Conservation (phyloP, 2,797 vertebrate genomes). For the Amazona ochrocephala region DNA sequence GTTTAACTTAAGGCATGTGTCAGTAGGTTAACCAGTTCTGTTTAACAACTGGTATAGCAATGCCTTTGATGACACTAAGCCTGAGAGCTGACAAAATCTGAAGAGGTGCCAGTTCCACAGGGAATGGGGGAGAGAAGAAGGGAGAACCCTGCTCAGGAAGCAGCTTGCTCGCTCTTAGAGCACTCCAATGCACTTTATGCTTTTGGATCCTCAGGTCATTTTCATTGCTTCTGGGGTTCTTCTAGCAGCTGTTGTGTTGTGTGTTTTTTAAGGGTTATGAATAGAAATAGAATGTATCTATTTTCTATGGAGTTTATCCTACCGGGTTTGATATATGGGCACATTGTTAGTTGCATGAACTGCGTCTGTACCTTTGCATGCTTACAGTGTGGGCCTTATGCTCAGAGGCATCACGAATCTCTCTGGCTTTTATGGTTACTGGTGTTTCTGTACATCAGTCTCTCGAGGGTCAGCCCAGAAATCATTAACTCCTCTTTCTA, state of each 20-base stretch:
- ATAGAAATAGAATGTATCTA: neutral
- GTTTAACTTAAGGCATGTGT: neutral
- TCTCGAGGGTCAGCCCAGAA: neutral
- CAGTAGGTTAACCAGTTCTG: neutral
- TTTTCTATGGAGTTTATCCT: neutral
- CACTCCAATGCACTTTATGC: accelerated
- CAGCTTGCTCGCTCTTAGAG: neutral
- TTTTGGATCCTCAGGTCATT: neutral
- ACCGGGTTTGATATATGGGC: neutral
- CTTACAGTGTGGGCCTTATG: neutral
- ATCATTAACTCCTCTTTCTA: neutral
- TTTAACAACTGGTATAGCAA: neutral
- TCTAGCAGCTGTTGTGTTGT: neutral
- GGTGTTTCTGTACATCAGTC: neutral
- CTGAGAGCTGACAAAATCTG: neutral
- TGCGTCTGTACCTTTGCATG: neutral
- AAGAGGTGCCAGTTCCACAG: neutral
- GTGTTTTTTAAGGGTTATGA: neutral
- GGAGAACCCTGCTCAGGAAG: neutral
- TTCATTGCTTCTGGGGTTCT: neutral
- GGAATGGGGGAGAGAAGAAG: neutral
- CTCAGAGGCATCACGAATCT: neutral
- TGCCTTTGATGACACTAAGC: neutral
- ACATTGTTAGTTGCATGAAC: neutral
- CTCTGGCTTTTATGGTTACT: neutral